Evolutionary conservation across 1,140 invertebrate species (phyloP).

Genomic region (Drosophila littoralis): DNA sequence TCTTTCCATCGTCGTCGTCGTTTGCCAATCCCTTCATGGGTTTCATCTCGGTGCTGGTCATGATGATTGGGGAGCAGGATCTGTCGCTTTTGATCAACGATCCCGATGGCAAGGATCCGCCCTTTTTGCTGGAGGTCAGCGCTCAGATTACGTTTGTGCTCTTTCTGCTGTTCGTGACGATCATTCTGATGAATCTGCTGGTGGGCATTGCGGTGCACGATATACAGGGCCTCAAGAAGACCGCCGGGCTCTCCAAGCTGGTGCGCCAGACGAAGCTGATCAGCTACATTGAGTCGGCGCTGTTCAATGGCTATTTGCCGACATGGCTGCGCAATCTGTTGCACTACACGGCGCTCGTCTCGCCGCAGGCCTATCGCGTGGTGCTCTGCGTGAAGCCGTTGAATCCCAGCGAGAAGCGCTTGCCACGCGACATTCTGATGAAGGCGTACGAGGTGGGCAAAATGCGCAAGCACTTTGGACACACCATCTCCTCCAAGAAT

Average conservation of each 20-base stretch:
- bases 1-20: slow-evolving; percentile 91
- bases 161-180: slow-evolving; percentile 91
- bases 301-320: slow-evolving; percentile 90
- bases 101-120: slow-evolving; percentile 87
- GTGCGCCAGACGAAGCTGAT: slow-evolving; percentile 92
- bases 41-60: slow-evolving; percentile 92
- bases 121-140: slow-evolving; percentile 88
- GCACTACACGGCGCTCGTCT: slow-evolving; percentile 90
- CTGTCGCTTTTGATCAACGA: slow-evolving; percentile 88
- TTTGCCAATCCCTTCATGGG: slow-evolving; percentile 92
- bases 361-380: slow-evolving; percentile 90
- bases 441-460: slow-evolving; percentile 91
- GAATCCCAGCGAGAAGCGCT: slow-evolving; percentile 91
- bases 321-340: slow-evolving; percentile 89
- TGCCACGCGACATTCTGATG: slow-evolving; percentile 90
- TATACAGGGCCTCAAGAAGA: slow-evolving; percentile 91
- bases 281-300: slow-evolving; percentile 89
- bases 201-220: slow-evolving; percentile 93
- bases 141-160: slow-evolving; percentile 90
- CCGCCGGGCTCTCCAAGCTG: slow-evolving; percentile 90
- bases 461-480: slow-evolving; percentile 88
- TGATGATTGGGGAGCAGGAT: slow-evolving; percentile 95
- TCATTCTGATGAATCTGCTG: slow-evolving; percentile 92
- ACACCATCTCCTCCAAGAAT: slow-evolving; percentile 87
- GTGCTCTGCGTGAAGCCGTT: slow-evolving; percentile 91